phyloP scores from a whole-genome alignment of 2,797 vertebrate species.

The Bovichtus variegatus region DNA sequence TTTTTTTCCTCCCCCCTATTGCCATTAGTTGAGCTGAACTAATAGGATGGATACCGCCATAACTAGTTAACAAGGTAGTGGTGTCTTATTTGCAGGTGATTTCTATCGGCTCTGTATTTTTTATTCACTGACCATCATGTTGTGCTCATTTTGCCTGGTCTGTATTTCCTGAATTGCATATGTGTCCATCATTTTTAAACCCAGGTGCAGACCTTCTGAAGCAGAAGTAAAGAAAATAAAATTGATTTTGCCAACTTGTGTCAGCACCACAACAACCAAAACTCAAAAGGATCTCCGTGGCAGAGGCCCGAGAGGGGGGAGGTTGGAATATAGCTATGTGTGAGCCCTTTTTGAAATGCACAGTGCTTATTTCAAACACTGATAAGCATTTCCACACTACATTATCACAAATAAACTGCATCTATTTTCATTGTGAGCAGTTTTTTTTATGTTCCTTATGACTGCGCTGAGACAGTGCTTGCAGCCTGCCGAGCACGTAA shows the following conservation, averaged over 20 bases:
- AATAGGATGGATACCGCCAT: neutral
- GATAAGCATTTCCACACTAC: conserved; percentile 70
- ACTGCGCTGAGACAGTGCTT: conserved; percentile 57
- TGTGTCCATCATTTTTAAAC: conserved; percentile 15
- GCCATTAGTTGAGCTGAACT: conserved; percentile 14
- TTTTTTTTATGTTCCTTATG: conserved; percentile 45
- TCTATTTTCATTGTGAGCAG: conserved; percentile 67
- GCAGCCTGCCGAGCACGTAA: conserved; percentile 75
- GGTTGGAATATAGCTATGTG: neutral
- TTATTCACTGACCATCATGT: neutral
- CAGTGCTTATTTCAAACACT: conserved; percentile 58
- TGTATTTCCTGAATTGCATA: neutral
- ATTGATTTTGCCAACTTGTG: conserved; percentile 17
- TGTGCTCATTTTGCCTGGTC: conserved; percentile 13
- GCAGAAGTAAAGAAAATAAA: conserved; percentile 2
- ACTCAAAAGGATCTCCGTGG: conserved; percentile 22
- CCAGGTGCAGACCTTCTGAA: conserved; percentile 12
- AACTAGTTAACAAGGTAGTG: neutral
- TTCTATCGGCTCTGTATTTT: neutral
- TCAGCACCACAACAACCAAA: conserved; percentile 30
- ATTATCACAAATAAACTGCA: conserved; percentile 75
- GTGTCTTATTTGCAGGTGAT: conserved; percentile 13
- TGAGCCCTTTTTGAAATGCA: conserved; percentile 51
- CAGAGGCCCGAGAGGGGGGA: neutral
- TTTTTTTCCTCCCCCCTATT: neutral